These are phyloP conservation scores for Antennarius striatus DNA, from an alignment of 2,113 vertebrate species.

Conservation along the genomic window DNA sequence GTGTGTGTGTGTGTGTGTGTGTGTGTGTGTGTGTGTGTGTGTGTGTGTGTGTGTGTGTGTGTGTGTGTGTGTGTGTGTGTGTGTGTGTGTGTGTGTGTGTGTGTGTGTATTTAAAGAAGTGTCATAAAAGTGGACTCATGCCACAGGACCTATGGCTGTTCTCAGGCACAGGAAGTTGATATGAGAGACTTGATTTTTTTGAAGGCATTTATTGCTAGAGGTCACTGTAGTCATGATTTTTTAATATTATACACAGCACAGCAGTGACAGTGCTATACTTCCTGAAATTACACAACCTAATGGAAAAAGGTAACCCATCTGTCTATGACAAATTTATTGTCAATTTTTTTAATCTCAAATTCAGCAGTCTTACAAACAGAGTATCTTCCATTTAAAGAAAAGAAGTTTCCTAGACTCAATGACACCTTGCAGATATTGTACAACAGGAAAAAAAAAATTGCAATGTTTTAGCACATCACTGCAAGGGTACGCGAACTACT, in stretches of 20 bases:
- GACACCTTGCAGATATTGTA: too few species aligned
- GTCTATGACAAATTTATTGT: not conserved
- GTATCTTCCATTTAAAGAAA: too few species aligned
- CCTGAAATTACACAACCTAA: conserved; percentile 11
- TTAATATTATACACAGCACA: conserved; percentile 30
- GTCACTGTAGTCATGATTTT: conserved; percentile 45
- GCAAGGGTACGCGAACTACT: not conserved
- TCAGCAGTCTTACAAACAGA: not conserved
- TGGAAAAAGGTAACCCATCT: not conserved
- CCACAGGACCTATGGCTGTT: conserved; percentile 40
- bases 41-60: not conserved
- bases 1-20: not conserved
- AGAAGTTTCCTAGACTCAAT: too few species aligned
- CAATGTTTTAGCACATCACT: not conserved
- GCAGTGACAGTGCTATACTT: conserved; percentile 31
- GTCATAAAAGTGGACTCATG: conserved; percentile 52
- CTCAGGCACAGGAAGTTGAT: conserved; percentile 47
- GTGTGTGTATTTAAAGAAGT: conserved; percentile 55
- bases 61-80: conserved; percentile 9
- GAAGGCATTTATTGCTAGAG: conserved; percentile 59
- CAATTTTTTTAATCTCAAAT: not conserved
- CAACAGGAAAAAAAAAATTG: too few species aligned
- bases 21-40: conserved; percentile 11
- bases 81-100: too few species aligned
- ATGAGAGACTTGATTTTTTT: conserved; percentile 53